A percentile compares a stretch with the other conserved stretches of the same genome.
These are phyloP conservation scores for Austrolebias charrua DNA, from an alignment of 2,797 vertebrate species.

Conservation along the genomic window DNA sequence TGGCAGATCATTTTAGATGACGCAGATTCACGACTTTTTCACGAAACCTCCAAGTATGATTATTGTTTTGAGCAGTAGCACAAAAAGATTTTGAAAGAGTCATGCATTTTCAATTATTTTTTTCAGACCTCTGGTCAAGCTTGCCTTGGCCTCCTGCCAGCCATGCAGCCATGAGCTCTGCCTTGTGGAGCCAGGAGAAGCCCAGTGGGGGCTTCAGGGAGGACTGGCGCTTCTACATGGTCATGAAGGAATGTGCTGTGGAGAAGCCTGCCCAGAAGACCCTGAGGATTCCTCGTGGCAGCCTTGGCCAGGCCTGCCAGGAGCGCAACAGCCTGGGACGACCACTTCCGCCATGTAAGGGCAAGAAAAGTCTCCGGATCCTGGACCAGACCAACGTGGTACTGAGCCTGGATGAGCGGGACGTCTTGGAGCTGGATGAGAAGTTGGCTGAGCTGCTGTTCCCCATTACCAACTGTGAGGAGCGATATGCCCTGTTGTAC, in stretches of 20 bases:
- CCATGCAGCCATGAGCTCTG: conserved; percentile 92
- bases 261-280: conserved; percentile 94
- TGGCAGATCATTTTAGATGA: background rate
- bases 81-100: background rate
- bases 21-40: background rate
- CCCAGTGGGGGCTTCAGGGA: conserved; percentile 90
- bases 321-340: conserved; percentile 91
- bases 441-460: conserved; percentile 93
- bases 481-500: conserved; percentile 89
- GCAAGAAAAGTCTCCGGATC: conserved; percentile 94
- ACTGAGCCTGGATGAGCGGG: conserved; percentile 91
- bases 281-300: conserved; percentile 91
- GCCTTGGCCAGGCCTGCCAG: conserved; percentile 92
- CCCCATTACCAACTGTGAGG: conserved; percentile 98
- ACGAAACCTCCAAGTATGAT: background rate
- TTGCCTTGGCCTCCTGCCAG: conserved; percentile 62
- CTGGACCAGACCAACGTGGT: conserved; percentile 93
- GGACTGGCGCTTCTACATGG: conserved; percentile 94
- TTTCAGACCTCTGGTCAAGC: conserved; percentile 59
- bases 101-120: background rate
- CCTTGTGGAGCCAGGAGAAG: conserved; percentile 97
- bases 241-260: conserved; percentile 91
- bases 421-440: conserved; percentile 91
- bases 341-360: conserved; percentile 88
- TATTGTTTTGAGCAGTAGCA: background rate